phyloP scores from a whole-genome alignment of 2,113 vertebrate species.

The Sander vitreus region DNA sequence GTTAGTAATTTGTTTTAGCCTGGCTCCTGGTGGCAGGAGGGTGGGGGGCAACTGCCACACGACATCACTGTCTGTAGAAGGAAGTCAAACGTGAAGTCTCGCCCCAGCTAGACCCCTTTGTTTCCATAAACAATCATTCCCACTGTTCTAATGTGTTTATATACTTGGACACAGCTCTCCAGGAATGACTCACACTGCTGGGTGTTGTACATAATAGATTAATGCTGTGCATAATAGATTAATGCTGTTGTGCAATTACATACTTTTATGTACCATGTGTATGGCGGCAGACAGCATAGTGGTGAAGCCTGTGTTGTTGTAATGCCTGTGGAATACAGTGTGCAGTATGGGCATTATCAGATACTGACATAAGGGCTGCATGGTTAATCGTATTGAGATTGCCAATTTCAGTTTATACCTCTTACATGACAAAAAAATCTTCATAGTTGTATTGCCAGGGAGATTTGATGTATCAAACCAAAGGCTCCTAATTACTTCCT shows the following conservation, averaged over 20 bases:
- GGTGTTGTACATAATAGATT: conserved; percentile 5
- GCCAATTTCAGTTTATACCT: background rate
- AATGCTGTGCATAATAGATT: conserved; percentile 15
- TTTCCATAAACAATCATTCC: conserved; percentile 60
- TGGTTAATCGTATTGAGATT: background rate
- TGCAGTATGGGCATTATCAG: background rate
- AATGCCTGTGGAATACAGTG: conserved; percentile 9
- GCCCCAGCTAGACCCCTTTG: conserved; percentile 54
- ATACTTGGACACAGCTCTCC: conserved; percentile 14
- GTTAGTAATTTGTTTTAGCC: conserved; percentile 47
- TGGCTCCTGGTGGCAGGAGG: conserved; percentile 32
- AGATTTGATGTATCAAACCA: background rate
- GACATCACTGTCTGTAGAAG: conserved; percentile 62
- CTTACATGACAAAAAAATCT: background rate
- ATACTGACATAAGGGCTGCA: background rate
- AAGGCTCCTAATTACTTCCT: conserved; percentile 1
- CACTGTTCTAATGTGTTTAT: conserved; percentile 37
- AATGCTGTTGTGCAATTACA: conserved; percentile 20
- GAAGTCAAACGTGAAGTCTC: conserved; percentile 73
- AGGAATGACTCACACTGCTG: conserved; percentile 34
- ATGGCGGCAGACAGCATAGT: background rate
- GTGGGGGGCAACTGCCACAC: conserved; percentile 62
- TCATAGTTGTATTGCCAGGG: background rate
- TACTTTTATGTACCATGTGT: conserved; percentile 23
- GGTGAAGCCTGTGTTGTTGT: background rate